Evolutionary conservation across 2,113 vertebrate species (phyloP).

Genomic region (Sclerurus mexicanus): DNA sequence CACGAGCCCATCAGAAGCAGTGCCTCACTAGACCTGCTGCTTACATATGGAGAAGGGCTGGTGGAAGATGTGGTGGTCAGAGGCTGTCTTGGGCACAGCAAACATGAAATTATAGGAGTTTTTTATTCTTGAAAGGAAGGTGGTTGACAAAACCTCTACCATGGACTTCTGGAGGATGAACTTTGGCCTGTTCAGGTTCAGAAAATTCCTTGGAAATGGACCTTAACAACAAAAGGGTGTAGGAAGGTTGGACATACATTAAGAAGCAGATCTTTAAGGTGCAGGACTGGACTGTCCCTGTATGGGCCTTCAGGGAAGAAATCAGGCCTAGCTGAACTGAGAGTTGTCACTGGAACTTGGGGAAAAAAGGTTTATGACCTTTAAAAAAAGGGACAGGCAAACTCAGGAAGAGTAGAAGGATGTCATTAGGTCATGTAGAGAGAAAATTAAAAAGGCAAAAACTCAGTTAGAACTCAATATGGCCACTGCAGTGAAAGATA

Average conservation of each 20-base stretch:
- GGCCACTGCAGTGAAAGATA: background rate
- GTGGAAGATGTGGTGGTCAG: background rate
- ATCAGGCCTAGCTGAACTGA: background rate
- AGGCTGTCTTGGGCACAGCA: background rate
- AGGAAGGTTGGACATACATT: too few relatives aligned
- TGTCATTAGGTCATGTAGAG: background rate
- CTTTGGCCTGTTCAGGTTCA: background rate
- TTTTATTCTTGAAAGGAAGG: background rate
- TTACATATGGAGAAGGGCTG: background rate
- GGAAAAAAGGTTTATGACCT: background rate
- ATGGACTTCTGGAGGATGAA: background rate
- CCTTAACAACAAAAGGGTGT: background rate
- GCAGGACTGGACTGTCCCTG: background rate
- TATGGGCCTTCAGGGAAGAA: background rate
- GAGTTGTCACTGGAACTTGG: background rate
- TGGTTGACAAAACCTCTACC: background rate
- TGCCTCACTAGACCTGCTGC: background rate
- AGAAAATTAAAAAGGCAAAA: background rate
- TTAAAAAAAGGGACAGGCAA: background rate
- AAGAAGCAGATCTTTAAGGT: background rate
- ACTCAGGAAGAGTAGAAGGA: background rate
- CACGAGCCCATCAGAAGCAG: fast-evolving
- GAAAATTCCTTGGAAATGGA: background rate
- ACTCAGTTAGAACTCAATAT: background rate
- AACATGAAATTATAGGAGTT: background rate